phyloP scores from a whole-genome alignment of 2,113 vertebrate genomes.

The Thalassarche chlororhynchos region DNA sequence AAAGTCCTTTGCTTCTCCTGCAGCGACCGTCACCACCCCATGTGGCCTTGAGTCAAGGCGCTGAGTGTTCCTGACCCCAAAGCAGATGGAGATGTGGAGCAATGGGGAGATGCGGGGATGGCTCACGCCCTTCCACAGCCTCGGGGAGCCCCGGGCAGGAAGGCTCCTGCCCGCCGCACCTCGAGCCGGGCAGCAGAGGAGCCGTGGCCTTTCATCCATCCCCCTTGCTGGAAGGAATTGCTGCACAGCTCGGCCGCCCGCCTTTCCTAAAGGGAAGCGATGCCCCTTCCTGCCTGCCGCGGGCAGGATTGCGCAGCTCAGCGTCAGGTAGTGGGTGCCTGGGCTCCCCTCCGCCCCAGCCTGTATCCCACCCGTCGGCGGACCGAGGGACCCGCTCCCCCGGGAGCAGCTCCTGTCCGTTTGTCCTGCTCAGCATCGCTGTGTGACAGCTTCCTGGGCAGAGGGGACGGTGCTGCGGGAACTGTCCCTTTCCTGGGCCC shows the following conservation, averaged over 20 bases:
- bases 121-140: accelerated
- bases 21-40: accelerated
- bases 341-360: background rate
- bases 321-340: background rate
- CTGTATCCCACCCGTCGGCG: background rate
- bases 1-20: background rate
- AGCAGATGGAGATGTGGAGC: background rate
- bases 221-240: background rate
- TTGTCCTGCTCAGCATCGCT: background rate
- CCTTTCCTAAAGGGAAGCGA: background rate
- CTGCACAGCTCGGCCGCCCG: background rate
- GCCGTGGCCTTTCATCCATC: background rate
- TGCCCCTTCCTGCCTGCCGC: background rate
- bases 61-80: background rate
- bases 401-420: background rate
- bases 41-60: accelerated
- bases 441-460: background rate
- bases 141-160: background rate
- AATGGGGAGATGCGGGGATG: background rate
- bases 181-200: background rate
- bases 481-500: background rate
- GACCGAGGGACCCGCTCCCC: background rate
- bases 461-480: background rate
- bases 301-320: background rate
- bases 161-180: background rate